phyloP scores from a whole-genome alignment of 2,113 vertebrate genomes.

The Percina caprodes region DNA sequence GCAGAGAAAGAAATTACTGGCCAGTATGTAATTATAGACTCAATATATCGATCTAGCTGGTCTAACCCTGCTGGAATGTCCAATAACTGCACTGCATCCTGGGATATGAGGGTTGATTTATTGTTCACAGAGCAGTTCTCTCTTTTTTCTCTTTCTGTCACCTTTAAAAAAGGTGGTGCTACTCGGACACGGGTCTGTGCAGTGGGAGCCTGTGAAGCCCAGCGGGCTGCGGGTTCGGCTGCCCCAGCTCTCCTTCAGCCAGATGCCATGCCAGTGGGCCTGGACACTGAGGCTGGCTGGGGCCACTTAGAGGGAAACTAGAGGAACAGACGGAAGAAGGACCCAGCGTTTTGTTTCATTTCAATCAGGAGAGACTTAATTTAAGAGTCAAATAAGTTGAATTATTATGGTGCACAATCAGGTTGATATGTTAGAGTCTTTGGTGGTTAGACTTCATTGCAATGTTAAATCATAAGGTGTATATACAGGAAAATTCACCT shows the following conservation, averaged over 20 bases:
- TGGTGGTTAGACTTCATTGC: no score
- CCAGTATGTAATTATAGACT: conserved; percentile 14
- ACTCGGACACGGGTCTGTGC: conserved; percentile 84
- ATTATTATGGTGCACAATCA: no score
- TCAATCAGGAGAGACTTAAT: no score
- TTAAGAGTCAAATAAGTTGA: no score
- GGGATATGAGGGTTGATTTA: background rate
- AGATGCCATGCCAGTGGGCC: conserved; percentile 91
- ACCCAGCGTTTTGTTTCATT: background rate
- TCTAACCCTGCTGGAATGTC: background rate
- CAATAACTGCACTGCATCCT: conserved; percentile 2
- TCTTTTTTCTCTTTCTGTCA: background rate
- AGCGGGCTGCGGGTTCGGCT: conserved; percentile 85
- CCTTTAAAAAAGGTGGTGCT: conserved; percentile 87
- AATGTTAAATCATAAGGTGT: no score
- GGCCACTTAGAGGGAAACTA: conserved; percentile 56
- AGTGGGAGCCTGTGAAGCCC: conserved; percentile 84
- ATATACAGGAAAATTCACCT: no score
- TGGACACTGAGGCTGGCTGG: conserved; percentile 89
- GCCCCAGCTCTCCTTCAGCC: conserved; percentile 81
- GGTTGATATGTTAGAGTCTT: no score
- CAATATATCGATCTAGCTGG: background rate
- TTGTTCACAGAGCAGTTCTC: background rate
- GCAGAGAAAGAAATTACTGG: background rate
- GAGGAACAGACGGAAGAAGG: conserved; percentile 1